Evolutionary conservation across 2,888 invertebrate genomes (phyloP), one percentile per base, ranked within the genome.

Genomic region (Itoplectis maculator): DNA sequence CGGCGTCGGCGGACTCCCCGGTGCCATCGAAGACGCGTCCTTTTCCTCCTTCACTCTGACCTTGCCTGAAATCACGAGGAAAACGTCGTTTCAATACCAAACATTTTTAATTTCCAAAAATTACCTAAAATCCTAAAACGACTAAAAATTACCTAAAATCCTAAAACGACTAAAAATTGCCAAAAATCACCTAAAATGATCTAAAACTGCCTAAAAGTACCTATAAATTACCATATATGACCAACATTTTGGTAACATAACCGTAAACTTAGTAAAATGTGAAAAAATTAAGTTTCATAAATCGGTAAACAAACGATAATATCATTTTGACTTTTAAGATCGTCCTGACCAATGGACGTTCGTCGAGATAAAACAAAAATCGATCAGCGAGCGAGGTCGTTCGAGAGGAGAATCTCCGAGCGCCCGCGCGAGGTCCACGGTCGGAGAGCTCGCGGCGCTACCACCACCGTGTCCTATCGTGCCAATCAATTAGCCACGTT

Each of bases 1-100:
- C 3, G 92, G 92, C 68, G 92, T 92, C 61, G 92, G 92, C 2
- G 92, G 92, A 88, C 92, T 92, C 83, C 92, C 92, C 20, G 92
- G 92, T 68, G 92, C 92, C 89, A 90, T 92, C 82, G 92, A 91
- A 49, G 92, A 92, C 5, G 91, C 89, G 78, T 92, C 92, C 84
- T 92, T 92, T 54, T 92, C 92, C 65, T 92, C 92, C 78, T 92
- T 92, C 49, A 91, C 89, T 83, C 88, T 92, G 49, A 92, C 88
- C 86, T 90, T 91, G 70, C 89, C 92, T 92, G 89, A 11, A 86
- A 90, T 56, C 69, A 51, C 4, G 61, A 40, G 82, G 18, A 20
- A 37, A 47, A 29, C 15, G 7, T 1, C n/a, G 11, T 5, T 15
- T 59, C 4, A 56, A n/a, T 7, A 59, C 42, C 5, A 29, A 45